Percentiles rank a stretch among this genome's conserved stretches.
phyloP scores from a whole-genome alignment of 92 coral and sea anemone genomes.

The Paragorgia papillata region DNA sequence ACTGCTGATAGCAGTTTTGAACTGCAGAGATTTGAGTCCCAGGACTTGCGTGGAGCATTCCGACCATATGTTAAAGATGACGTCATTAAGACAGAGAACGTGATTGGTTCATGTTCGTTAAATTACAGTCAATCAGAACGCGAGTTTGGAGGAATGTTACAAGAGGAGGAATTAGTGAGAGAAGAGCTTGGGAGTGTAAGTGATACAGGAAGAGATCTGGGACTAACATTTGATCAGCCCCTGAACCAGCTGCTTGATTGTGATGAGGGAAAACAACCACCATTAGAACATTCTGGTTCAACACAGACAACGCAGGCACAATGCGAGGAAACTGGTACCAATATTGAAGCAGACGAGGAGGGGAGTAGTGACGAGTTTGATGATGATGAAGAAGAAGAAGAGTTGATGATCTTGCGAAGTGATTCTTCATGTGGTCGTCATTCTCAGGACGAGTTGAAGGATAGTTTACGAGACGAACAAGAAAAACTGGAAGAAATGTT shows the following conservation, averaged over 20 bases:
- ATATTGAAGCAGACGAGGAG: background rate
- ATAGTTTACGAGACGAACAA: constrained; percentile 63
- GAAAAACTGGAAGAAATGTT: constrained; percentile 69
- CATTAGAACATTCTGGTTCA: background rate
- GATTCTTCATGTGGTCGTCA: constrained; percentile 23
- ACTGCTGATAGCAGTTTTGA: background rate
- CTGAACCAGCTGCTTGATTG: too few species aligned
- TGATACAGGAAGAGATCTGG: background rate
- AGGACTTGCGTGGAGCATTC: constrained; percentile 41
- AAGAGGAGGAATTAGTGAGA: too few species aligned
- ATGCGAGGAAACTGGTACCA: background rate
- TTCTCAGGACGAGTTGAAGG: constrained; percentile 32
- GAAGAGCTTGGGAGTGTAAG: background rate
- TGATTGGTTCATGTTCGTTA: background rate
- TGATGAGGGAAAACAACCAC: background rate
- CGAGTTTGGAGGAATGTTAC: background rate
- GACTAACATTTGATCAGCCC: too few species aligned
- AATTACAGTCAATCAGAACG: background rate
- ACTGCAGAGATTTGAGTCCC: constrained; percentile 35
- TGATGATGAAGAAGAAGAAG: constrained; percentile 36
- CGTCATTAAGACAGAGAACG: background rate
- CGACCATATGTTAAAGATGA: background rate
- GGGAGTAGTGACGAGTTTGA: constrained; percentile 37
- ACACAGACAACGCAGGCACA: background rate
- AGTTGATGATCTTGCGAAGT: constrained; percentile 28